These are phyloP conservation scores for Chrosomus eos DNA, from an alignment of 2,797 vertebrate genomes.

Conservation along the genomic window DNA sequence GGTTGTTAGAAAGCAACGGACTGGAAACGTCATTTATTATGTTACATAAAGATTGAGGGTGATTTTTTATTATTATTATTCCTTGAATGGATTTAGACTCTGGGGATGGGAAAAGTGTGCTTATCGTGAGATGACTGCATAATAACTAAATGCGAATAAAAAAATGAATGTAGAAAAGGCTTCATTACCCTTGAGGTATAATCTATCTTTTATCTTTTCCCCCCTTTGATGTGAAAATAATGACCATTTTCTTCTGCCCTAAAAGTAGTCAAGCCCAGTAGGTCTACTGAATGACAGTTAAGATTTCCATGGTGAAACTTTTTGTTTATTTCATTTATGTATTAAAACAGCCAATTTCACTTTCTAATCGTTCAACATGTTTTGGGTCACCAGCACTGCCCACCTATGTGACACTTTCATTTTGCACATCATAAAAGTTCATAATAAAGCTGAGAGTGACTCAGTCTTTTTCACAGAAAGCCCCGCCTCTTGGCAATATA, in stretches of 20 bases:
- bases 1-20: background rate
- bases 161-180: background rate
- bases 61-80: background rate
- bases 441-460: constrained; percentile 32
- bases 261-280: background rate
- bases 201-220: too few relatives aligned
- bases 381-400: background rate
- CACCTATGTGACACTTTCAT: background rate
- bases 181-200: background rate
- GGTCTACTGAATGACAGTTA: too few relatives aligned
- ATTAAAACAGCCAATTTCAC: background rate
- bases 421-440: background rate
- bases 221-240: background rate
- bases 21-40: background rate
- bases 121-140: background rate
- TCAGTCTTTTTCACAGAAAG: constrained; percentile 29
- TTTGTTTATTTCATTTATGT: background rate
- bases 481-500: constrained; percentile 3
- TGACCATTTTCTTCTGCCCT: background rate
- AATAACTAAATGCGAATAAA: background rate
- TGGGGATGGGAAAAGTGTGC: background rate
- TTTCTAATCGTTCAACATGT: background rate
- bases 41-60: too few relatives aligned
- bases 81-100: background rate
- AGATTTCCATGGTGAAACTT: background rate